Percentiles rank a stretch among this genome's conserved stretches.
phyloP scores from a whole-genome alignment of 2,888 invertebrate genomes.

The Cremastinae sp. region DNA sequence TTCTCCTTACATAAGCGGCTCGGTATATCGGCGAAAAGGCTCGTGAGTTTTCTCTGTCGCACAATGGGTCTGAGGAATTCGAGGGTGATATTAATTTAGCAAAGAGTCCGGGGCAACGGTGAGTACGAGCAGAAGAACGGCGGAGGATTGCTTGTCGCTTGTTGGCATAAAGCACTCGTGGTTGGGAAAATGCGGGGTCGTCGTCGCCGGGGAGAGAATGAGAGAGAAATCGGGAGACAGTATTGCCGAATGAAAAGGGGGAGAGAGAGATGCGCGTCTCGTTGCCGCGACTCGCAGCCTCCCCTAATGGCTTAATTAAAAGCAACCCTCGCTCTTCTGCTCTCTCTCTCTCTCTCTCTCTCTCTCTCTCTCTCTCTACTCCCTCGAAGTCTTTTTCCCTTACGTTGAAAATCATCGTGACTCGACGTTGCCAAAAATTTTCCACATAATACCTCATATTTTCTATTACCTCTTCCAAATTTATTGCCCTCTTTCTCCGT shows the following conservation, averaged over 20 bases:
- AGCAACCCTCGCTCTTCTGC: slow-evolving; percentile 76
- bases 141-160: slow-evolving; percentile 43
- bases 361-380: slow-evolving; percentile 2
- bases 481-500: no score
- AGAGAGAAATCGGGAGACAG: slow-evolving; percentile 24
- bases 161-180: slow-evolving; percentile 40
- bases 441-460: background rate
- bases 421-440: background rate
- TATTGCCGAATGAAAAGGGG: slow-evolving; percentile 5
- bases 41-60: slow-evolving; percentile 34
- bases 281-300: slow-evolving; percentile 73
- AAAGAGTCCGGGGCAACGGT: slow-evolving; percentile 60
- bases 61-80: slow-evolving; percentile 49
- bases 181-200: slow-evolving; percentile 36
- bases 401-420: no score
- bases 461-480: background rate
- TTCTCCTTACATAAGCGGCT: slow-evolving; percentile 34
- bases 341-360: slow-evolving; percentile 50
- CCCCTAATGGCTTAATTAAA: slow-evolving; percentile 80
- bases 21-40: slow-evolving; percentile 31
- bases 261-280: slow-evolving; percentile 57
- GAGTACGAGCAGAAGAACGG: slow-evolving; percentile 53
- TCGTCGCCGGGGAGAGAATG: slow-evolving; percentile 29
- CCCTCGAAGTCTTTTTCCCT: background rate
- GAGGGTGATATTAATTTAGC: slow-evolving; percentile 78